A percentile compares a stretch with the other conserved stretches of the same genome.
phyloP scores from a whole-genome alignment of 1,140 invertebrate species.

The Wasmannia auropunctata region DNA sequence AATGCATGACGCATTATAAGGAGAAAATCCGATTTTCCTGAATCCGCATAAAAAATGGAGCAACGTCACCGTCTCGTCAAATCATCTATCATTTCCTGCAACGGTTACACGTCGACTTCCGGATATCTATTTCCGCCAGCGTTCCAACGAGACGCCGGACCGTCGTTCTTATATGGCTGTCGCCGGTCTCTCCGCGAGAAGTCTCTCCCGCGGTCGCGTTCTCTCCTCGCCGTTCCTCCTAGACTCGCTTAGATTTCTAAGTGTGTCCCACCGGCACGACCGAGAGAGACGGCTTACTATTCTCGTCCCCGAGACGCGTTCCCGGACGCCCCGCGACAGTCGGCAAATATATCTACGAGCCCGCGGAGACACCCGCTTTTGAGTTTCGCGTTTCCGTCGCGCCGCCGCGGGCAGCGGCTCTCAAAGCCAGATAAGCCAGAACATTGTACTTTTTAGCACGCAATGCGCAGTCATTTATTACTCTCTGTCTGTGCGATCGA shows the following conservation, averaged over 20 bases:
- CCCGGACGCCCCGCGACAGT: conserved; percentile 75
- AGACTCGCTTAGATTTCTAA: conserved; percentile 62
- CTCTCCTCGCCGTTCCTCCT: conserved; percentile 34
- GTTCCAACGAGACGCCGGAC: not conserved
- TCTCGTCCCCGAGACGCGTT: conserved; percentile 76
- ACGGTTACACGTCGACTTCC: not conserved
- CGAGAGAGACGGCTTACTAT: conserved; percentile 79
- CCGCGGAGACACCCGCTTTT: conserved; percentile 46
- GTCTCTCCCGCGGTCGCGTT: not conserved
- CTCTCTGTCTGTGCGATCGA: not conserved
- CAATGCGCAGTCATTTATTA: not conserved
- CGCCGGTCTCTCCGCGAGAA: not conserved
- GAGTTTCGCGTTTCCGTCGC: conserved; percentile 40
- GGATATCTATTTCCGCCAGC: conserved; percentile 16
- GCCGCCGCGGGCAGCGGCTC: not conserved
- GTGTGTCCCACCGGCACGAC: conserved; percentile 65
- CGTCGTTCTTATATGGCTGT: not conserved
- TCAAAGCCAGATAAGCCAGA: not conserved
- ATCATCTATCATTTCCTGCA: not conserved
- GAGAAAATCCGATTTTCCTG: not conserved
- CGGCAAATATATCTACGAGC: conserved; percentile 81
- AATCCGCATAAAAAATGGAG: not conserved
- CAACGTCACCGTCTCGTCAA: not conserved
- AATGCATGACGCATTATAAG: not conserved
- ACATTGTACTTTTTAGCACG: not conserved